Percentiles rank a stretch among this genome's conserved stretches.
These are phyloP conservation scores for Tachystola acroxantha DNA, from an alignment of 2,888 invertebrate species.

Conservation along the genomic window DNA sequence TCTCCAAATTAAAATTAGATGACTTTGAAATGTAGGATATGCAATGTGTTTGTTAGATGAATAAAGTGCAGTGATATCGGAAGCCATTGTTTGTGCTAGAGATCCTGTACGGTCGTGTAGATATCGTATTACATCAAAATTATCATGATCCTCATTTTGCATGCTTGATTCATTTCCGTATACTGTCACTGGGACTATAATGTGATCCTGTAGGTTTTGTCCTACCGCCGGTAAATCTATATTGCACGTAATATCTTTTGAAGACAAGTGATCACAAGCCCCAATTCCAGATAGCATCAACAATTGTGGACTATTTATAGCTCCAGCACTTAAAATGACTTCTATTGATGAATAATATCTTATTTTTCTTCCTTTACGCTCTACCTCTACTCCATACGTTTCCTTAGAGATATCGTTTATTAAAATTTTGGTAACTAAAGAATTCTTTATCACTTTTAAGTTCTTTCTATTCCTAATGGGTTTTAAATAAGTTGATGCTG, in stretches of 20 bases:
- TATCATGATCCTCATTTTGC: slow-evolving; percentile 23
- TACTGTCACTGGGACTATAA: slow-evolving; percentile 47
- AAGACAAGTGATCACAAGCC: slow-evolving; percentile 43
- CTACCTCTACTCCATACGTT: slow-evolving; percentile 51
- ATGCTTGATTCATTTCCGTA: slow-evolving; percentile 36
- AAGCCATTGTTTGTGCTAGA: slow-evolving; percentile 48
- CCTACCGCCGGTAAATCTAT: slow-evolving; percentile 67
- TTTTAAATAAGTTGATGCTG: slow-evolving; percentile 63
- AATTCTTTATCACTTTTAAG: slow-evolving; percentile 57
- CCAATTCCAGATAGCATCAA: slow-evolving; percentile 75
- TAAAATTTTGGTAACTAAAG: slow-evolving; percentile 66
- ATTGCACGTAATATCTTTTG: slow-evolving; percentile 45
- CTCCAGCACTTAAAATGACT: slow-evolving; percentile 65
- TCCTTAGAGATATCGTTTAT: slow-evolving; percentile 51
- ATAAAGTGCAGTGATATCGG: slow-evolving; percentile 1
- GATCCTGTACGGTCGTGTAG: slow-evolving; percentile 68
- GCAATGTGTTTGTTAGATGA: not conserved
- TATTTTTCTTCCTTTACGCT: slow-evolving; percentile 25
- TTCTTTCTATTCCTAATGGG: slow-evolving; percentile 36
- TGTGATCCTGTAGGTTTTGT: slow-evolving; percentile 75
- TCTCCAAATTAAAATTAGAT: slow-evolving; percentile 30
- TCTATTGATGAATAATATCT: slow-evolving; percentile 46
- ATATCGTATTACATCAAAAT: slow-evolving; percentile 61
- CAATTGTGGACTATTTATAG: slow-evolving; percentile 68
- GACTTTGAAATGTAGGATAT: slow-evolving; percentile 31